Evolutionary conservation across 2,113 vertebrate genomes (phyloP), one percentile per base, ranked within the genome.

Genomic region (Tragelaphus strepsiceros): DNA sequence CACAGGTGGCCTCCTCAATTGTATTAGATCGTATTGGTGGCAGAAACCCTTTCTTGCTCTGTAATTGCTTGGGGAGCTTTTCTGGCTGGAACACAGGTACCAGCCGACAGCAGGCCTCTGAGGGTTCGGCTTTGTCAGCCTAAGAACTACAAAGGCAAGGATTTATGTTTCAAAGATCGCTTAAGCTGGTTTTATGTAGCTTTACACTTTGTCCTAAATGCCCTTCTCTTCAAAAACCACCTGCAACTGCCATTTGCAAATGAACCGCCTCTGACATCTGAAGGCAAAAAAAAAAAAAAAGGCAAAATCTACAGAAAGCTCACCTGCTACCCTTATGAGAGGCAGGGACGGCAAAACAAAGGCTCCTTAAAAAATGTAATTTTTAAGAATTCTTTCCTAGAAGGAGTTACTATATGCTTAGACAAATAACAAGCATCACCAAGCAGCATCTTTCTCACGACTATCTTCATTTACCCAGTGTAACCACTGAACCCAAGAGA

Each of bases 221-320:
- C 92, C 59, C 22, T 81, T 97, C 81, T 77, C 77, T 46, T 78
- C 4, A 6, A 10, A 98, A 94, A 82, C 77, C 88, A 98, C 88
- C 97, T 95, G 97, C 94, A 95, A 64, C 77, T 94, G 85, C 8
- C 61, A n/a, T 91, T 97, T 86, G 90, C 64, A 83, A 95, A 95
- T 96, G 77, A 98, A 94, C 67, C 78, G 81, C 81, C 59, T 94
- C 74, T 97, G 92, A 96, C 35, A 92, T 53, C 74, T 88, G 59
- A 96, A 86, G 43, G 26, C 74, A 28, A 51, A 49, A 83, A 64
- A 77, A 67, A 32, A 59, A 78, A 54, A 58, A 30, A 32, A 46
- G 81, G 30, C 51, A 28, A 74, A 88, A 94, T 88, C 49, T 51
- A 39, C 7, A 32, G 32, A 78, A 90, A 88, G 16, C 54, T 97